Evolutionary conservation across 1,140 invertebrate species (phyloP), one percentile per base, ranked within the genome.

Genomic region (Mercenaria mercenaria): DNA sequence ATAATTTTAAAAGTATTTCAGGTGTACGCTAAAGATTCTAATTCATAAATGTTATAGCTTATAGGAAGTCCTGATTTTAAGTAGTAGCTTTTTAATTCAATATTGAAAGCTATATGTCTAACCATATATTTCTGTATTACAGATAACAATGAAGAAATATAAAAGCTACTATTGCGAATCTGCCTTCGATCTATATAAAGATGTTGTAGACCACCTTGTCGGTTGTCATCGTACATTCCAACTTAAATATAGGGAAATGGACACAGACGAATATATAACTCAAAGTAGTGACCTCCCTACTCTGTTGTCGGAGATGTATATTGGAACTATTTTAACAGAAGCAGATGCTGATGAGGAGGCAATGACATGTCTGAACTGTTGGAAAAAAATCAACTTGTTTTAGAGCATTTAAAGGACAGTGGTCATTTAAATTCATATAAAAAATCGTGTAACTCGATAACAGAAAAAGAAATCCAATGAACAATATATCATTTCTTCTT

Each of bases 61-160:
- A 47, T 8, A 8, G 15, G 6, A 47, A 8, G 43, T 47, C 6
- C 43, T 47, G 15, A 47, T 8, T 47, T 47, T 47, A 15, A 47
- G 6, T 47, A 8, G 6, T 47, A 15, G 6, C 43, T 15, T 47
- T 47, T 6, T 47, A 47, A n/a, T n/a, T n/a, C n/a, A n/a, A n/a
- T n/a, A n/a, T n/a, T n/a, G n/a, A n/a, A n/a, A n/a, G n/a, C n/a
- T n/a, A n/a, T n/a, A n/a, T n/a, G n/a, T n/a, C n/a, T n/a, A n/a
- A n/a, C n/a, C n/a, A n/a, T n/a, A n/a, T n/a, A n/a, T n/a, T 47
- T 47, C 43, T 47, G 8, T 47, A 10, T 8, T 47, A 20, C 6
- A 59, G 23, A 59, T 20, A 59, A 88, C 20, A 90, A 82, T 89
- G 81, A 83, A 59, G 39, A 59, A 29, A 29, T 47, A 18, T 41